Evolutionary conservation across 2,888 invertebrate genomes (phyloP).

Genomic region (Vandiemenella viatica): DNA sequence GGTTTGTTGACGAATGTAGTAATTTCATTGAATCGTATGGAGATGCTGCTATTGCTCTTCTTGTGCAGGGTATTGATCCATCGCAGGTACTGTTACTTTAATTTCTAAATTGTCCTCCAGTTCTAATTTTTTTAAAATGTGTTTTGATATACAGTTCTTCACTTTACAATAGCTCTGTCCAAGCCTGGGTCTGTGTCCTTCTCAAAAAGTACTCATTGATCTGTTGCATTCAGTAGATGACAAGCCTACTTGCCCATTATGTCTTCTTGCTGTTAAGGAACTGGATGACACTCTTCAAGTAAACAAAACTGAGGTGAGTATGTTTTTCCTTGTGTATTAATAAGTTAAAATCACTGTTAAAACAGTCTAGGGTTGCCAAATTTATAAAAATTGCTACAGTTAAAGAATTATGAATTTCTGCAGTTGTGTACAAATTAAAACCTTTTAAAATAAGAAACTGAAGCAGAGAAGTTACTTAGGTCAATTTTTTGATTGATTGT

Average conservation of each 20-base stretch:
- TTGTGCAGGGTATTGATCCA: constrained; percentile 67
- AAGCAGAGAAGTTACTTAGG: too few relatives aligned
- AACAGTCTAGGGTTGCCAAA: too few relatives aligned
- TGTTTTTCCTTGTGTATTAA: too few relatives aligned
- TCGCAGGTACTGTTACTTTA: constrained; percentile 33
- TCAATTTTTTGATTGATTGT: too few relatives aligned
- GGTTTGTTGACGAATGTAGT: constrained; percentile 47
- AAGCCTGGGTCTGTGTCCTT: constrained; percentile 49
- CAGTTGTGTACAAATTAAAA: too few relatives aligned
- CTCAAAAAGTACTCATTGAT: constrained; percentile 27
- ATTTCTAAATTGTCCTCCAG: neutral
- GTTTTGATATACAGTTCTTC: constrained; percentile 11
- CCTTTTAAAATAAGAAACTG: too few relatives aligned
- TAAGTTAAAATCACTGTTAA: too few relatives aligned
- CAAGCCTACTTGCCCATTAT: constrained; percentile 63
- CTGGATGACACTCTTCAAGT: constrained; percentile 56
- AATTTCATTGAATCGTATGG: constrained; percentile 67
- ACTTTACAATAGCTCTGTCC: constrained; percentile 46
- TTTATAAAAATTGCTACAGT: too few relatives aligned
- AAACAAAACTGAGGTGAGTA: constrained; percentile 55
- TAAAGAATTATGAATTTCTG: too few relatives aligned
- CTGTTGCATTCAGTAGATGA: constrained; percentile 34
- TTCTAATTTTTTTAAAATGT: neutral
- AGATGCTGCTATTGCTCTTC: constrained; percentile 57
- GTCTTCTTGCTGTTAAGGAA: constrained; percentile 65